These are phyloP conservation scores for Hiodon alosoides DNA, from an alignment of 2,113 vertebrate species.

Conservation along the genomic window DNA sequence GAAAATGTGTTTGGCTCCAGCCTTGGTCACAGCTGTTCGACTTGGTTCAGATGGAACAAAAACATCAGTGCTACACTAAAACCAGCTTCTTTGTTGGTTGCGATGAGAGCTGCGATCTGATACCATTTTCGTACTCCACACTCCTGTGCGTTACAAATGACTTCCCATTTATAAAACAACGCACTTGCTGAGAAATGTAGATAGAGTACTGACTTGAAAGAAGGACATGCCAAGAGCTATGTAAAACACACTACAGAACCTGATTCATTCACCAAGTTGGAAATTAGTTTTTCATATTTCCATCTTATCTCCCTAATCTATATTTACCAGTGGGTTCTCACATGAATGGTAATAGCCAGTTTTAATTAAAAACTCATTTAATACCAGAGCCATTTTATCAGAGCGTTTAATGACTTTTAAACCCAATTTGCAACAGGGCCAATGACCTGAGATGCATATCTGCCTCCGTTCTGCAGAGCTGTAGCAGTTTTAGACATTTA, in stretches of 20 bases:
- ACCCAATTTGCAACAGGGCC: not conserved
- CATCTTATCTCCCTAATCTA: not conserved
- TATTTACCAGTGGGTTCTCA: not conserved
- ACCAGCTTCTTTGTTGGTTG: too few species aligned
- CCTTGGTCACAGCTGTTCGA: not conserved
- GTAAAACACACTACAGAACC: too few species aligned
- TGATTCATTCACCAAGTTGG: not conserved
- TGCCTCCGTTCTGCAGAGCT: not conserved
- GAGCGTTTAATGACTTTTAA: not conserved
- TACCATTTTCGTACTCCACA: too few species aligned
- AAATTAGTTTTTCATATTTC: not conserved
- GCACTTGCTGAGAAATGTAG: too few species aligned
- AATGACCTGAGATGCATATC: not conserved
- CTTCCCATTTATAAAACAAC: too few species aligned
- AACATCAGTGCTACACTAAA: not conserved
- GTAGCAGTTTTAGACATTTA: not conserved
- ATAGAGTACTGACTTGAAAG: too few species aligned
- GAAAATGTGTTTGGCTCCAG: conserved; percentile 7
- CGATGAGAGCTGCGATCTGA: too few species aligned
- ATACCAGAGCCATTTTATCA: not conserved
- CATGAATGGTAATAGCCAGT: not conserved
- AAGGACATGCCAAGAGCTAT: too few species aligned
- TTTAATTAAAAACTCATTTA: conserved; percentile 5
- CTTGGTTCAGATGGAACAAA: conserved; percentile 3
- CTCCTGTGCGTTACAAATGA: too few species aligned